Conservation (phyloP, 2,113 vertebrate species). For the Aspidoscelis tigris region DNA sequence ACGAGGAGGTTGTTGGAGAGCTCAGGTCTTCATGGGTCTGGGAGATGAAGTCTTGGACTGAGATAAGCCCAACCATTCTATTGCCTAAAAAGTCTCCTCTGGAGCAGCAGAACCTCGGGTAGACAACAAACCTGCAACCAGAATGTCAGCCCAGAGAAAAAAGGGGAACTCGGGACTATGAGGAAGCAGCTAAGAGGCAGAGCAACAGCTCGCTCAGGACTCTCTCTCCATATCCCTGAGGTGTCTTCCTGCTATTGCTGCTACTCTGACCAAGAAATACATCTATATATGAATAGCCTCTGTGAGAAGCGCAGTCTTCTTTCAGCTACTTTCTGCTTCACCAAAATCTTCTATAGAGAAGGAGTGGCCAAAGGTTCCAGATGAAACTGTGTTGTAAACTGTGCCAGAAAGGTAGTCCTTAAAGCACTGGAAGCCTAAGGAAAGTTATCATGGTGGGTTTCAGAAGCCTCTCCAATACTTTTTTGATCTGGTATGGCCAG, state of each 20-base stretch:
- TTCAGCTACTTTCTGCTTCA: not conserved
- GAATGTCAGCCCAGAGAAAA: slow-evolving; percentile 7
- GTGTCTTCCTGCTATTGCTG: not conserved
- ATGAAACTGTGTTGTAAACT: not conserved
- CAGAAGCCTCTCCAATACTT: no score
- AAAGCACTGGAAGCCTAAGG: no score
- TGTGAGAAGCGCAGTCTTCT: not conserved
- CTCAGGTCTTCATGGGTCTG: slow-evolving; percentile 74
- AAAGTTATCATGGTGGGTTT: no score
- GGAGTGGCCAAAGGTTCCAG: no score
- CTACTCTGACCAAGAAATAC: not conserved
- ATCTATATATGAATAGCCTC: not conserved
- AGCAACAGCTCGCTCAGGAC: not conserved
- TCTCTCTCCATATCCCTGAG: not conserved
- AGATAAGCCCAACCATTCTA: slow-evolving; percentile 69
- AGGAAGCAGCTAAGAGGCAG: slow-evolving; percentile 34
- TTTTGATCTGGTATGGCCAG: no score
- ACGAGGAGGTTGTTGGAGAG: slow-evolving; percentile 75
- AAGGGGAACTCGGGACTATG: slow-evolving; percentile 40
- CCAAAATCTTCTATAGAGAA: not conserved
- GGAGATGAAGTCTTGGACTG: slow-evolving; percentile 67
- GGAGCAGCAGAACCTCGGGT: not conserved
- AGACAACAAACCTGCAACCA: not conserved
- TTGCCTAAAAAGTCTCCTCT: fast-evolving
- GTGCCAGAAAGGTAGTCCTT: not conserved